Base-by-base conservation (phyloP, 2,888 invertebrate species). In the Bimastos eiseni region DNA sequence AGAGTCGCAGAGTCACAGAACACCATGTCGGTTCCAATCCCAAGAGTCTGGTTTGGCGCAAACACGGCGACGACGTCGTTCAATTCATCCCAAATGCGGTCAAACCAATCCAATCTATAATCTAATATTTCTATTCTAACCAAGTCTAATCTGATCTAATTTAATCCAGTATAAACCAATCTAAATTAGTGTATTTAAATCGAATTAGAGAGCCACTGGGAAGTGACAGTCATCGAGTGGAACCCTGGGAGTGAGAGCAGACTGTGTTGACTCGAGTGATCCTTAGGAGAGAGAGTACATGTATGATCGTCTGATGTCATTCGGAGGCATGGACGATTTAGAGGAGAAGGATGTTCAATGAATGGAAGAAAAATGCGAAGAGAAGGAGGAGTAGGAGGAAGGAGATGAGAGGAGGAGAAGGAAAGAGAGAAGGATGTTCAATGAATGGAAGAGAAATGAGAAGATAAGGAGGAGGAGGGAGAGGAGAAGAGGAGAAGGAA, bases 1-100 rank as follows among this genome's bases (percentile, higher is more conserved):
- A 70, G 70, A 70, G 70, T 70, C 70, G 70, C 70, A 70, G 70
- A 70, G 70, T 70, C 70, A n/a, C 70, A 70, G 70, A 70, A 70
- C 70, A 70, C n/a, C 11, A 8, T 70, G n/a, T n/a, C 70, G 13
- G 70, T 70, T 30, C 70, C 70, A 70, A n/a, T 70, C 70, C 70
- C 70, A 70, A 70, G 70, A 70, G 70, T 70, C 70, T 70, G 30
- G 70, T 70, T 70, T n/a, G n/a, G 70, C 70, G 70, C 30, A 8
- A n/a, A 70, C 70, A 70, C 30, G 70, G 8, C 30, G 55, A 13
- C n/a, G n/a, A 4, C 70, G n/a, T 30, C 70, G 8, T 70, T n/a
- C n/a, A 70, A 70, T 70, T n/a, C 30, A 30, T 70, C n/a, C 70
- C 70, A n/a, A 70, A 30, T n/a, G 24, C 49, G 24, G 21, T 21